Conservation (phyloP, 2,888 invertebrate species). For the Stenurella melanura region DNA sequence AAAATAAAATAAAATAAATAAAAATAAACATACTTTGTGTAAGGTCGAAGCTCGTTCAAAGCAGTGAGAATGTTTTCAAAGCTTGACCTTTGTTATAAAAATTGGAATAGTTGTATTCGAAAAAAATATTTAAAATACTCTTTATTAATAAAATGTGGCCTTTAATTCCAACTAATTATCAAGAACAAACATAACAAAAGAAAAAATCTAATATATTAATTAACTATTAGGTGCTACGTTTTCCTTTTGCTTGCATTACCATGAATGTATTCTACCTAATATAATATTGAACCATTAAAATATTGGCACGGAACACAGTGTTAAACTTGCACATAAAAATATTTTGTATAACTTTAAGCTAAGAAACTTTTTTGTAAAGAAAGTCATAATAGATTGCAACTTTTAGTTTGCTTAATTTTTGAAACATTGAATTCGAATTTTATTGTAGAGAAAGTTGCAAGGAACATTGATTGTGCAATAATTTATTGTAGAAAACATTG, state of each 20-base stretch:
- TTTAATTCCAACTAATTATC: constrained; percentile 31
- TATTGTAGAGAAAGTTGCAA: not conserved
- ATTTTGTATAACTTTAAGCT: constrained; percentile 41
- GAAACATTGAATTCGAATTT: not conserved
- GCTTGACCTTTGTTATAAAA: constrained; percentile 81
- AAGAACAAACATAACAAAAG: constrained; percentile 23
- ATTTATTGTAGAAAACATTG: not conserved
- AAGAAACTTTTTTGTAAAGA: constrained; percentile 27
- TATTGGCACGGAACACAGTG: constrained; percentile 58
- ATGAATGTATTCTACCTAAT: constrained; percentile 28
- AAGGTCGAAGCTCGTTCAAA: constrained; percentile 77
- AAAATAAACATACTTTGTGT: constrained; percentile 83
- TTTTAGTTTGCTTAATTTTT: not conserved
- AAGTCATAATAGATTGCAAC: constrained; percentile 26
- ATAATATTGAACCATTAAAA: constrained; percentile 33
- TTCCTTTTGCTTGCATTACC: constrained; percentile 31
- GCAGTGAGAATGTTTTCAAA: constrained; percentile 79
- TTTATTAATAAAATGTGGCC: constrained; percentile 25
- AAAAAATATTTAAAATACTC: not conserved
- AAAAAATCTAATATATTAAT: not conserved
- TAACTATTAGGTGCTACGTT: constrained; percentile 28
- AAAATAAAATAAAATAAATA: too few species aligned
- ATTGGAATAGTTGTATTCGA: too few species aligned
- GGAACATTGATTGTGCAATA: constrained; percentile 13
- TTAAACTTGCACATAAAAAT: constrained; percentile 47